phyloP scores from a whole-genome alignment of 2,797 vertebrate genomes.

The Erethizon dorsatum region DNA sequence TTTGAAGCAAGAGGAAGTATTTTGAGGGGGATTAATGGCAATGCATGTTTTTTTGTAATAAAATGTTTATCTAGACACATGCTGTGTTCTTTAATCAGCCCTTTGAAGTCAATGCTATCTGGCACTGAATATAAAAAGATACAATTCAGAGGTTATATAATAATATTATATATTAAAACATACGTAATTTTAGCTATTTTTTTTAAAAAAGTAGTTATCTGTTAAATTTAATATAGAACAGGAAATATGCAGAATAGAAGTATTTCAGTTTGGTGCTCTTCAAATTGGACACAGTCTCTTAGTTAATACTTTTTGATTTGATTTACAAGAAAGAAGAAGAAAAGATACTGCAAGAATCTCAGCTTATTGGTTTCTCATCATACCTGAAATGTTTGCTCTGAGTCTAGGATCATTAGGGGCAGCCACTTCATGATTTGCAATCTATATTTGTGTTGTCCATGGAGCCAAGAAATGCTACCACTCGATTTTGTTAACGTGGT shows the following conservation, averaged over 20 bases:
- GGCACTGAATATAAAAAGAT: not conserved
- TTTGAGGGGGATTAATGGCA: not conserved
- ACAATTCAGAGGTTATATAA: not conserved
- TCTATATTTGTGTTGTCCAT: not conserved
- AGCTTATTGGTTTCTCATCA: not conserved
- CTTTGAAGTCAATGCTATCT: not conserved
- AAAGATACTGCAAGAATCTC: not conserved
- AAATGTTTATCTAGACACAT: not conserved
- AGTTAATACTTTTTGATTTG: constrained; percentile 2
- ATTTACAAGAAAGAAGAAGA: constrained; percentile 21
- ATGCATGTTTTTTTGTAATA: not conserved
- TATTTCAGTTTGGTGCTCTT: constrained; percentile 5
- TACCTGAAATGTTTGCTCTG: not conserved
- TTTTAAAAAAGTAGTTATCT: not conserved
- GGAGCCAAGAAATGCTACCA: not conserved
- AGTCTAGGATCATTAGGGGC: not conserved
- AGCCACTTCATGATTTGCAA: not conserved
- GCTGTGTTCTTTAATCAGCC: not conserved
- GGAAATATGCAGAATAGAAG: not conserved
- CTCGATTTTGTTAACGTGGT: constrained; percentile 35
- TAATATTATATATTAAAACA: not conserved
- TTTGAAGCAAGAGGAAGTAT: not conserved
- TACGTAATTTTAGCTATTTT: not conserved
- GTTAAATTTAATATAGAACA: constrained; percentile 16
- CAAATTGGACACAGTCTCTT: not conserved